Evolutionary conservation across 1,140 invertebrate species (phyloP).

Genomic region (Drosophila lowei): DNA sequence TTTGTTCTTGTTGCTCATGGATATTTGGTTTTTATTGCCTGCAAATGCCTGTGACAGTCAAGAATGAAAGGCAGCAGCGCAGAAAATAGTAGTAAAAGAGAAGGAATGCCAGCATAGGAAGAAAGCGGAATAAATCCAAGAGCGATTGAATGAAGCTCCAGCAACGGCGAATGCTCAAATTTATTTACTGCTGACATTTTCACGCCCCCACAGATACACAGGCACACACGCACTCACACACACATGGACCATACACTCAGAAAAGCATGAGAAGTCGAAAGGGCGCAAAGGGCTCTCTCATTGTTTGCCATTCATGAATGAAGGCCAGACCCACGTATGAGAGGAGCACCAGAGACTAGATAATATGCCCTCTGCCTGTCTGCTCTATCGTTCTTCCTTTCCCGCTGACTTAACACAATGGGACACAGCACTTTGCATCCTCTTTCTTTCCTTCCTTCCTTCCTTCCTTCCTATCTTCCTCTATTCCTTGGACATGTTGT

Average conservation of each 20-base stretch:
- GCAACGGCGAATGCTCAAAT: conserved; percentile 48
- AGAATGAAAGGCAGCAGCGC: neutral
- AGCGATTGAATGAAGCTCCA: conserved; percentile 29
- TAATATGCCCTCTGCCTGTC: neutral
- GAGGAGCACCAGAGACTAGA: conserved; percentile 23
- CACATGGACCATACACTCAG: neutral
- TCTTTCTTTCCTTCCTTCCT: conserved; percentile 6
- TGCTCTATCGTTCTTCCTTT: conserved; percentile 20
- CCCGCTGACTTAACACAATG: conserved; percentile 31
- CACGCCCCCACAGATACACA: conserved; percentile 52
- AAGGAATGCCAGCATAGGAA: conserved; percentile 11
- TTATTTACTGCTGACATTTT: conserved; percentile 68
- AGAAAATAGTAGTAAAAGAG: neutral
- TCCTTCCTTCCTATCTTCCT: neutral
- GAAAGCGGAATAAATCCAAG: conserved; percentile 22
- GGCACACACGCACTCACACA: conserved; percentile 4
- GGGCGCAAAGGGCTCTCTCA: conserved; percentile 25
- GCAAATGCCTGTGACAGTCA: conserved; percentile 32
- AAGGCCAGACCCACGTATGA: conserved; percentile 26
- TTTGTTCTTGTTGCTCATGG: conserved; percentile 4
- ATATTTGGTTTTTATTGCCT: conserved; percentile 23
- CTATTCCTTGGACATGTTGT: conserved; percentile 24
- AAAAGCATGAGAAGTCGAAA: conserved; percentile 17
- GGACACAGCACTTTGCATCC: conserved; percentile 26
- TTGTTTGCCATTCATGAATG: conserved; percentile 73